Evolutionary conservation across 2,113 vertebrate species (phyloP), one percentile per base, ranked within the genome.

Genomic region (Etia nguti): DNA sequence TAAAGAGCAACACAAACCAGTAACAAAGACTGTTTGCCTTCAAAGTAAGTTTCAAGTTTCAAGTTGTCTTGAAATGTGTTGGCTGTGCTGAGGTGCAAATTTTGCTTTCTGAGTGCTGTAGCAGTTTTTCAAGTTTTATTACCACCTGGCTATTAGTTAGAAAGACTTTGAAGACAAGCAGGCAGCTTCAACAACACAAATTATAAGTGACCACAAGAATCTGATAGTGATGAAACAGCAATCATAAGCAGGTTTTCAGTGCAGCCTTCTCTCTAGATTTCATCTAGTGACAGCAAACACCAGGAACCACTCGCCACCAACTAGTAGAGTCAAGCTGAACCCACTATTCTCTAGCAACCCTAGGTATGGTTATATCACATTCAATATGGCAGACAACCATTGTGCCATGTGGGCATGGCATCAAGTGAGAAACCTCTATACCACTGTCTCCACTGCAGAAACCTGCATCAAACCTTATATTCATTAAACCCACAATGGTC

Each of bases 321-420:
- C 22, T 46, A 29, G 41, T 48, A 1, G 60, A 48, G 68, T 18
- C 7, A 48, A 75, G 15, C n/a, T 68, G 62, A 68, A 2, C 43
- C 2, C 0, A 48, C 10, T 48, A 18, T 46, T 2, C 4, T 16
- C 16, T 20, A 48, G 43, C 70, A 75, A 5, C 16, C 24, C 20
- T 38, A 50, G 10, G 20, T 22, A 68, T 75, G 43, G 70, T 46
- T 75, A 26, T 26, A 50, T 50, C 15, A 20, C 41, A 75, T 48
- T 46, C 41, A 73, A 24, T 73, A 48, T 0, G 41, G 22, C 41
- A 48, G 16, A 50, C 10, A 29, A 11, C 9, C 4, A 46, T 2
- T 18, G 68, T 50, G 4, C 24, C 24, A 75, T 75, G 41, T 26
- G 41, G 8, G 41, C 10, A 6, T 75, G 24, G 3, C 15, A 18